These are phyloP conservation scores for Xylota segnis DNA, from an alignment of 2,888 invertebrate genomes.

Conservation along the genomic window DNA sequence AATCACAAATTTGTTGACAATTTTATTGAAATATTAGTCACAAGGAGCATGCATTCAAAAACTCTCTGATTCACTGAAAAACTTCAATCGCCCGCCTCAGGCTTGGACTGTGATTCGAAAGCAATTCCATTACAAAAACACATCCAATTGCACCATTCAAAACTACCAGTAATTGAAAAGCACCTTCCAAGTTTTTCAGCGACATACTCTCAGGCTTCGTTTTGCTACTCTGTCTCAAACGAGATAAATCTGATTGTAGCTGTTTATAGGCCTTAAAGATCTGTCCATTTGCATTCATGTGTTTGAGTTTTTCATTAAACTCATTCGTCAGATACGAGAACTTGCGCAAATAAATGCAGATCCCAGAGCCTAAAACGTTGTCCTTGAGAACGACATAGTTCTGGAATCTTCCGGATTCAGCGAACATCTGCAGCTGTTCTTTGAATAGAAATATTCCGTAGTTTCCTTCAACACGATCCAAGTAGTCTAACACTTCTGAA, in stretches of 20 bases:
- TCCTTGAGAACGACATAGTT: too few relatives aligned
- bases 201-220: background rate
- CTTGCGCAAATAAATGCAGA: background rate
- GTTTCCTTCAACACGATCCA: background rate
- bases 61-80: background rate
- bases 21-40: too few relatives aligned
- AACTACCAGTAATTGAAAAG: background rate
- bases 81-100: background rate
- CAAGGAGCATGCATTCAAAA: too few relatives aligned
- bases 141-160: background rate
- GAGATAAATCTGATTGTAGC: background rate
- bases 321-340: constrained; percentile 5
- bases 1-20: too few relatives aligned
- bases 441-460: too few relatives aligned
- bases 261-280: background rate
- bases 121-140: background rate
- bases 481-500: background rate
- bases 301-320: background rate
- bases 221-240: background rate
- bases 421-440: too few relatives aligned
- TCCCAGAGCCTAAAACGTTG: background rate
- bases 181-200: background rate
- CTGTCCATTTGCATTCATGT: background rate
- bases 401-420: too few relatives aligned
- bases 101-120: background rate